Percentiles rank a stretch among this genome's conserved stretches.
Conservation (phyloP, 2,797 vertebrate species). For the Micromesistius poutassou region DNA sequence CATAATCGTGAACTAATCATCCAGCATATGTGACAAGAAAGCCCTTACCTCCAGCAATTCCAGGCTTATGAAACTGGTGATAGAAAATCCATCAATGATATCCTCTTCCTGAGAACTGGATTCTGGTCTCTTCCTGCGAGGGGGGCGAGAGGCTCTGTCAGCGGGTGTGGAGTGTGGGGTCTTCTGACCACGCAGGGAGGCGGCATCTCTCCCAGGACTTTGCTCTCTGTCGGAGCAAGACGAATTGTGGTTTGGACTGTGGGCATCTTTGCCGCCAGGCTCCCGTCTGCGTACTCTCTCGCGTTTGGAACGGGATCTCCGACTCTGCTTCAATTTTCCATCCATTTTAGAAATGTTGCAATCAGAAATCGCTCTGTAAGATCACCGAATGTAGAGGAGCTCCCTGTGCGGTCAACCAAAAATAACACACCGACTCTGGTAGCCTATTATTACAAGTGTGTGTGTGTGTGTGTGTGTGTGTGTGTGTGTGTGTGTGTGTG, state of each 20-base stretch:
- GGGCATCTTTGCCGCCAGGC: constrained; percentile 78
- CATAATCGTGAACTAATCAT: neutral
- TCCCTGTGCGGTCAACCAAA: constrained; percentile 51
- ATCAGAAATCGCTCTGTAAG: constrained; percentile 53
- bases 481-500: constrained; percentile 24
- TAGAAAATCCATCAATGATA: constrained; percentile 95
- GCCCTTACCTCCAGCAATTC: constrained; percentile 88
- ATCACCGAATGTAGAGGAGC: constrained; percentile 39
- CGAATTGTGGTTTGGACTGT: constrained; percentile 82
- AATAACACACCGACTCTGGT: constrained; percentile 44
- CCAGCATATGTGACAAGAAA: constrained; percentile 13
- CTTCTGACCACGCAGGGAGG: constrained; percentile 75
- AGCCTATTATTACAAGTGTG: constrained; percentile 32
- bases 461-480: constrained; percentile 2
- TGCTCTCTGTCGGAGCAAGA: constrained; percentile 87
- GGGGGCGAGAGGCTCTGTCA: constrained; percentile 79
- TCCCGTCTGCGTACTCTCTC: constrained; percentile 88
- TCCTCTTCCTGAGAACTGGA: constrained; percentile 96
- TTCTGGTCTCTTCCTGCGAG: constrained; percentile 86
- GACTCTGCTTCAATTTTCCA: constrained; percentile 86
- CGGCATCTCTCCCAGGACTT: constrained; percentile 83
- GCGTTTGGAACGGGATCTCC: constrained; percentile 86
- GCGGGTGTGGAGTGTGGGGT: constrained; percentile 72
- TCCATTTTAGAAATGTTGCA: constrained; percentile 76
- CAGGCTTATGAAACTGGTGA: constrained; percentile 91